Base-by-base conservation (phyloP, 1,140 invertebrate genomes). In the Eupristina koningsbergeri region DNA sequence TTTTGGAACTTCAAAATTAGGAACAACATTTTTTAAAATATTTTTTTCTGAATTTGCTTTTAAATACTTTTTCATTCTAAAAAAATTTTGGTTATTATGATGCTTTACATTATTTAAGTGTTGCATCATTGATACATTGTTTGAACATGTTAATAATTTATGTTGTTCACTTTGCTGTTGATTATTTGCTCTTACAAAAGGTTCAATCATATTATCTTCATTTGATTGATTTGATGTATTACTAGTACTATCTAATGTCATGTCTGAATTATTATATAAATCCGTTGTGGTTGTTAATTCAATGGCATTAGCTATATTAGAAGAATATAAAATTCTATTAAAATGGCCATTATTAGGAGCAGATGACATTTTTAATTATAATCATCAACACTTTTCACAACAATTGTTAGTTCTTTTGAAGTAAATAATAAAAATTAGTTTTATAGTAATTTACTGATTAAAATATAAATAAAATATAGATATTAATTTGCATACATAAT, bases 1-100 rank as follows among this genome's bases (percentile, higher is more conserved):
- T 64, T 88, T 85, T 50, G 90, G 90, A 61, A 89, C 69, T 83
- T 84, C 61, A 19, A 83, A 39, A 36, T 86, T 81, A n/a, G 36
- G 17, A 41, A 76, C 69, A 11, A 8, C 45, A 81, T 45, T 53
- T 74, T 80, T 74, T 41, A 47, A 53, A 64, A 15, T 29, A 64
- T 0, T n/a, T 63, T 1, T 19, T 64, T 76, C 13, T 15, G 31
- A 0, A 61, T 74, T 58, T 41, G 74, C 5, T 41, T 74, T 67
- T 26, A 64, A 34, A 36, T 39, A 19, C 39, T 22, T 64, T 39
- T 69, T 36, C 31, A 39, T 15, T 53, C 53, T 41, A 22, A 29
- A 69, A 69, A 13, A 31, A 34, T 50, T 15, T 41, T 17, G 19
- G 13, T 63, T 41, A n/a, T 36, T 41, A 29, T 81, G 36, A 9